Conservation (phyloP, 2,888 invertebrate species). For the Hyposoter didymator region DNA sequence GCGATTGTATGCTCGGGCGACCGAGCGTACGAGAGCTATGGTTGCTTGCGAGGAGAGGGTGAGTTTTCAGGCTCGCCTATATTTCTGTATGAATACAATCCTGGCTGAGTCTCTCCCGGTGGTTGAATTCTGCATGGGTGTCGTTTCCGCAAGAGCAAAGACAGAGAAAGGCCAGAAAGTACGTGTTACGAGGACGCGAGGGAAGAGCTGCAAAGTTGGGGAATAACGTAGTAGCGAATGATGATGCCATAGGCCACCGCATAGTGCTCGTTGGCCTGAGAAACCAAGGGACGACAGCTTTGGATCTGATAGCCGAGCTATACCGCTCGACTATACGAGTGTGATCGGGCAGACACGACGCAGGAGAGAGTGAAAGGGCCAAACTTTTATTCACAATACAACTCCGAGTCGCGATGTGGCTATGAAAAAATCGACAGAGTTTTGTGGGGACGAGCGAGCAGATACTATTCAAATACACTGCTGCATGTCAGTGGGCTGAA, state of each 20-base stretch:
- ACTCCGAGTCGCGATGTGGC: constrained; percentile 30
- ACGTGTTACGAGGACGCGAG: constrained; percentile 64
- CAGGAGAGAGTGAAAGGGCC: constrained; percentile 22
- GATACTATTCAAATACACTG: constrained; percentile 83
- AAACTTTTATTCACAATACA: constrained; percentile 68
- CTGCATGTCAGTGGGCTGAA: constrained; percentile 76
- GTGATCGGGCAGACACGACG: constrained; percentile 15
- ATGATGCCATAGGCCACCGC: constrained; percentile 54
- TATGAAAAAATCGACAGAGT: constrained; percentile 45
- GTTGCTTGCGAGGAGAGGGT: constrained; percentile 44
- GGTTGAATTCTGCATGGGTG: constrained; percentile 43
- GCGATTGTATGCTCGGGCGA: constrained; percentile 79
- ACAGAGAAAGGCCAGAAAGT: constrained; percentile 41
- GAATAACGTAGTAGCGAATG: constrained; percentile 56
- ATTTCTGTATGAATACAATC: constrained; percentile 26
- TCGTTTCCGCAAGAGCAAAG: constrained; percentile 49
- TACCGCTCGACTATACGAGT: neutral
- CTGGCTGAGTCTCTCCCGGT: constrained; percentile 31
- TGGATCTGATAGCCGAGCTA: constrained; percentile 25
- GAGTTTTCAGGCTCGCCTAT: constrained; percentile 61
- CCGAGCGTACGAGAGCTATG: constrained; percentile 70
- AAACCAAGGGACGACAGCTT: constrained; percentile 27
- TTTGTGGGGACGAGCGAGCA: constrained; percentile 71
- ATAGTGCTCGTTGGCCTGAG: neutral
- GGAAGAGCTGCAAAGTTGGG: constrained; percentile 39